Evolutionary conservation across 2,888 invertebrate genomes (phyloP).

Genomic region (Rhagonycha lutea): DNA sequence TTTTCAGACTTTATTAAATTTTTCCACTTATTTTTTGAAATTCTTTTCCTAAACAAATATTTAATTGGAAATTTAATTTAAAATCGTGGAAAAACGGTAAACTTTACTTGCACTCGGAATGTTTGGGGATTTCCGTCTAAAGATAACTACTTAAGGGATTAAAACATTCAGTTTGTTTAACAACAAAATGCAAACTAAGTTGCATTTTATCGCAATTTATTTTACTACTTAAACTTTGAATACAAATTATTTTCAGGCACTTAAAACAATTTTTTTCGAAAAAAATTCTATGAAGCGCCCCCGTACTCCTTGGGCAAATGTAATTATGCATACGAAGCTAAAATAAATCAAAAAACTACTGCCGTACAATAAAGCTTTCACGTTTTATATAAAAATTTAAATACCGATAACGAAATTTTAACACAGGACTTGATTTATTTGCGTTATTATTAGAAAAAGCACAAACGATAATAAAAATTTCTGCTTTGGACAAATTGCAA

Average conservation of each 20-base stretch:
- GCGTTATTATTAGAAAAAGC: background rate
- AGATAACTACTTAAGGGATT: conserved; percentile 15
- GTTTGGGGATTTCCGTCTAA: conserved; percentile 1
- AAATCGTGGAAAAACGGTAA: background rate
- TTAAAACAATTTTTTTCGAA: background rate
- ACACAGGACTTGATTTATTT: background rate
- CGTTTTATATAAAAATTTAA: background rate
- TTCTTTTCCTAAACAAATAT: background rate
- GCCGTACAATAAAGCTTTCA: background rate
- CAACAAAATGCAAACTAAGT: conserved; percentile 10
- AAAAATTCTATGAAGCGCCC: background rate
- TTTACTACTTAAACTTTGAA: background rate
- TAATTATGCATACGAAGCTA: background rate
- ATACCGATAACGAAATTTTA: background rate
- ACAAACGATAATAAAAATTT: background rate
- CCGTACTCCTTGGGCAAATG: background rate
- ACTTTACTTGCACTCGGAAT: background rate
- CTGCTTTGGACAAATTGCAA: background rate
- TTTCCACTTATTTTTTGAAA: conserved; percentile 11
- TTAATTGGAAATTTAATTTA: background rate
- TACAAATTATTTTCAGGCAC: background rate
- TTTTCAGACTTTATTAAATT: conserved; percentile 21
- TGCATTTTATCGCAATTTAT: background rate
- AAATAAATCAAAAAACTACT: background rate
- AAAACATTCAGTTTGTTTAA: conserved; percentile 6